phyloP scores from a whole-genome alignment of 2,113 vertebrate genomes.

The Hippocampus barbouri region DNA sequence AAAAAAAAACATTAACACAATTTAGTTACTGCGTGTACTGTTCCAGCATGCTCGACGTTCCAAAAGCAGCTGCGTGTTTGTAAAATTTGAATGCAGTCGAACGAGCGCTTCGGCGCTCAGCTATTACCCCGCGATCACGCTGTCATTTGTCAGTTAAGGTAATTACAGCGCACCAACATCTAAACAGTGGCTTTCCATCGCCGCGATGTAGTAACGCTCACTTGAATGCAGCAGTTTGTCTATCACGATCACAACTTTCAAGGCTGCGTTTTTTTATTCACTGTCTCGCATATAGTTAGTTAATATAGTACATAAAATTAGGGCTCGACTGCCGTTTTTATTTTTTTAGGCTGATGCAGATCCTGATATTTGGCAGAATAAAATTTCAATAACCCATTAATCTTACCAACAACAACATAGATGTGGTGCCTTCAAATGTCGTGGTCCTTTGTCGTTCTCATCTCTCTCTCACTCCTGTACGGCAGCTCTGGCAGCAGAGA shows the following conservation, averaged over 20 bases:
- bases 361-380: too few species aligned
- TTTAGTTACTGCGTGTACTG: conserved; percentile 1
- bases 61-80: conserved; percentile 39
- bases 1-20: not conserved
- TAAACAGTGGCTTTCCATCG: conserved; percentile 37
- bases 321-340: too few species aligned
- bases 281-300: not conserved
- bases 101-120: conserved; percentile 36
- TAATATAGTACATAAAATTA: not conserved
- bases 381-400: too few species aligned
- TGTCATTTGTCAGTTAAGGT: conserved; percentile 39
- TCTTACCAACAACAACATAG: too few species aligned
- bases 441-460: too few species aligned
- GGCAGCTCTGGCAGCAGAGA: too few species aligned
- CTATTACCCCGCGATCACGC: conserved; percentile 49
- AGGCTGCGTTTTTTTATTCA: not conserved
- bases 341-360: not conserved
- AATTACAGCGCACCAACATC: conserved; percentile 43
- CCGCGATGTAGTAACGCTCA: conserved; percentile 6
- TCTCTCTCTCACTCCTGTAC: too few species aligned
- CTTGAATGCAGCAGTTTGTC: not conserved
- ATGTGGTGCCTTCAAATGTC: too few species aligned
- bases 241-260: not conserved
- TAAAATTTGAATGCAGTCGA: conserved; percentile 36
- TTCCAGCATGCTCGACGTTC: conserved; percentile 10